phyloP scores from a whole-genome alignment of 2,113 vertebrate genomes.

The Amazona vittata region DNA sequence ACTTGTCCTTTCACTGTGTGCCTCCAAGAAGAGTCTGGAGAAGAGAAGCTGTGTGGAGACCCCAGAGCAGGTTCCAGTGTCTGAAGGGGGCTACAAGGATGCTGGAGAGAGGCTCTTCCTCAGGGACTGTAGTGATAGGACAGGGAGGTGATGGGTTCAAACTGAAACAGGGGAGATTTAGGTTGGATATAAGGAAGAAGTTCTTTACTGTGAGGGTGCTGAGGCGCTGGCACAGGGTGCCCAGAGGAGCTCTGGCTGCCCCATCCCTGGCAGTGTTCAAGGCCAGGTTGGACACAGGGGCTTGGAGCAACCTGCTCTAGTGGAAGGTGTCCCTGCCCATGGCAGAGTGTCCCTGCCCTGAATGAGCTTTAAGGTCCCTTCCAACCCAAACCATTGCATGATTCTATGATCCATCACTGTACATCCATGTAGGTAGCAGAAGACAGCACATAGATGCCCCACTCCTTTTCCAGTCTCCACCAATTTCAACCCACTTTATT shows the following conservation, averaged over 20 bases:
- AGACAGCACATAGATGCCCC: neutral
- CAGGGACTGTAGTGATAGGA: too few relatives aligned
- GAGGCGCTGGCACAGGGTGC: too few relatives aligned
- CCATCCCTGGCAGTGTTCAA: too few relatives aligned
- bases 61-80: neutral
- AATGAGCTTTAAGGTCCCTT: neutral
- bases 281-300: too few relatives aligned
- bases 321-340: accelerated
- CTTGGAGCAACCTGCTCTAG: neutral
- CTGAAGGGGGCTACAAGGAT: neutral
- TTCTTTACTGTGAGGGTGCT: too few relatives aligned
- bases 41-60: neutral
- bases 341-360: neutral
- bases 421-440: neutral
- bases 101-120: neutral
- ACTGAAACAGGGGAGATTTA: too few relatives aligned
- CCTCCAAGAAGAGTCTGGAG: neutral
- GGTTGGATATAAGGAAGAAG: too few relatives aligned
- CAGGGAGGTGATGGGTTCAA: too few relatives aligned
- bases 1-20: neutral
- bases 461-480: neutral
- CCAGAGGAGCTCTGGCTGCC: too few relatives aligned
- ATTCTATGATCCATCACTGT: neutral
- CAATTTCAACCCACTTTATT: neutral
- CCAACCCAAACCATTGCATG: neutral